Base-by-base conservation (phyloP, 2,888 invertebrate genomes). In the Exocentrus adspersus region DNA sequence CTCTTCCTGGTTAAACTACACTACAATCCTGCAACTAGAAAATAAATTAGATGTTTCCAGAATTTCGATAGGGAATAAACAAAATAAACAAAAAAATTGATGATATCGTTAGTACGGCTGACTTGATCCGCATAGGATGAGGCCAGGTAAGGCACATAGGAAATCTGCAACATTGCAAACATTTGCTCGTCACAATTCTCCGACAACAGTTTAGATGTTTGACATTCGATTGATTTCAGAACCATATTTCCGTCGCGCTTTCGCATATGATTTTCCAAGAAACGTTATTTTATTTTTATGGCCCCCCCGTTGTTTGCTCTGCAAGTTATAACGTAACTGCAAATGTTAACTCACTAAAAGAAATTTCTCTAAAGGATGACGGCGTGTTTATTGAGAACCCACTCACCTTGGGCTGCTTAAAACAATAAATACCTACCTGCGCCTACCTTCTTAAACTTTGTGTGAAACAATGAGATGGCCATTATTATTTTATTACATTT, bases 111-210 rank as follows among this genome's bases (percentile, higher is more conserved):
- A 65, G 53, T 56, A 42, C 43, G 65, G 60, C 21, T 65, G 62
- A 60, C 53, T 65, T 52, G 51, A 59, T 62, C 43, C 54, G 43
- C 16, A 43, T 54, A 60, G 64, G 62, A 64, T 64, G 53, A 60
- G 68, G 57, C 61, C 62, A 66, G 69, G 69, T 64, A 68, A 69
- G 68, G 69, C 67, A 65, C 62, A 68, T 70, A 67, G 70, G 71
- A 73, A 73, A 73, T 73, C 70, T 71, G 71, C 72, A 67, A 71
- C 71, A 72, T 43, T 70, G 75, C 75, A 77, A 79, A 80, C 78
- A 80, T 80, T 71, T 72, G 72, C 62, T 77, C 77, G 72, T 77
- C 77, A 75, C 78, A 77, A 78, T 78, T 77, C 75, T 77, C 75
- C 78, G 77, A 79, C 77, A 71, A 72, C 71, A 74, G 72, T 74